Base-by-base conservation (phyloP, 2,797 vertebrate species). In the Chelon auratus region DNA sequence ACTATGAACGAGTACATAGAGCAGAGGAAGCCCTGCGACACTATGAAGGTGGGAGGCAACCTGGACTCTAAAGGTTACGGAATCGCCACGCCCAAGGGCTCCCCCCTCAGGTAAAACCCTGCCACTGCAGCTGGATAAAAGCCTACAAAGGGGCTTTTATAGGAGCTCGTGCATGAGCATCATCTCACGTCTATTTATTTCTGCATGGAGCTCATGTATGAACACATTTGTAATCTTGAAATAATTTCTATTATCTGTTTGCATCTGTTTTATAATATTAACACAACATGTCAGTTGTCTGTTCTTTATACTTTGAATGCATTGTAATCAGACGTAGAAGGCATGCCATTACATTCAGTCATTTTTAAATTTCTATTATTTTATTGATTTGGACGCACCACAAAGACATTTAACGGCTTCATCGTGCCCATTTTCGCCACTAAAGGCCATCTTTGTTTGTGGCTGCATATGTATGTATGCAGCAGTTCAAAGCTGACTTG, bases 1-100 rank as follows among this genome's bases (percentile, higher is more conserved):
- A 99, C 98, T 0, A 99, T 99, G 98, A 99, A 99, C 0, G 98
- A 99, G 90, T 99, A 99, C 87, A 99, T 99, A 26, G 98, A 99
- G 82, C 98, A 99, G 90, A 90, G 98, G 88, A 98, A 97, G 73
- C 98, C 98, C 43, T 99, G 98, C 8, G 98, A 99, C 90, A 99
- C 98, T 72, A 99, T 99, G 98, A 99, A 99, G 93, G 98, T 99
- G 91, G 98, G 98, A 88, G 98, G 98, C 77, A 99, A 99, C 95
- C 96, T 99, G 95, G 98, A 99, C 93, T 99, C 98, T 80, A 99
- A 99, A 92, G 98, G 98, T 93, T 99, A 99, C 84, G 98, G 98
- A 81, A 98, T 99, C 84, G 98, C 98, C 33, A 99, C 98, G 0
- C 98, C 98, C 56, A 99, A 99, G 94, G 96, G 97, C 86, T 99